These are phyloP conservation scores for Sylvia borin DNA, from an alignment of 2,797 vertebrate genomes.

Conservation along the genomic window DNA sequence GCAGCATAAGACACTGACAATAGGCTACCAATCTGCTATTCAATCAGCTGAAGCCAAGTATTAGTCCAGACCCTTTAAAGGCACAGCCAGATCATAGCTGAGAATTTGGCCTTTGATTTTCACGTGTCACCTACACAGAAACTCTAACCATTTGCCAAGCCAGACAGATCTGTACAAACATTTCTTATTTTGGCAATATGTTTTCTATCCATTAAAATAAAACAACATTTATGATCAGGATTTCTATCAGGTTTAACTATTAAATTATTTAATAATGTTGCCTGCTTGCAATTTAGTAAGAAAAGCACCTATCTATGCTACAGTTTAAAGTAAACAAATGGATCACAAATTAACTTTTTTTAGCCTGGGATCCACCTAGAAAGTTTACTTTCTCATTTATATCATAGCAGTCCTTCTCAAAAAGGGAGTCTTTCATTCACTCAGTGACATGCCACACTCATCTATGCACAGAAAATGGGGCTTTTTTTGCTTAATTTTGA, in stretches of 20 bases:
- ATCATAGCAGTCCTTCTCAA: neutral
- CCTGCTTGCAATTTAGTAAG: neutral
- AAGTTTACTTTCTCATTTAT: neutral
- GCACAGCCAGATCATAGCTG: neutral
- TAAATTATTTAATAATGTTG: neutral
- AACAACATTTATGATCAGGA: neutral
- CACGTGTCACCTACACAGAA: neutral
- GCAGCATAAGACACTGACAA: neutral
- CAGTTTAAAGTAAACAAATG: neutral
- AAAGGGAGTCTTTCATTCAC: neutral
- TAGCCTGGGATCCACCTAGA: neutral
- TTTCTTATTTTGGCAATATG: neutral
- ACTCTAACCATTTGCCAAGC: neutral
- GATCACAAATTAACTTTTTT: neutral
- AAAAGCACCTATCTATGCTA: neutral
- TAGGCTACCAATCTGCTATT: neutral
- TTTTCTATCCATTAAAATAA: neutral
- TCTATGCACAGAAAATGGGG: neutral
- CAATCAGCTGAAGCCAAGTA: neutral
- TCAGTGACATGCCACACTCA: neutral
- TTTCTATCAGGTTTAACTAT: neutral
- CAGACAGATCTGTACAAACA: neutral
- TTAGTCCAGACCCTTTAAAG: neutral
- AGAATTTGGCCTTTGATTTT: conserved; percentile 6
- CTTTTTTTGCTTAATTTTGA: neutral